A percentile compares a stretch with the other conserved stretches of the same genome.
phyloP scores from a whole-genome alignment of 1,140 invertebrate genomes.

The Centruroides sculpturatus region DNA sequence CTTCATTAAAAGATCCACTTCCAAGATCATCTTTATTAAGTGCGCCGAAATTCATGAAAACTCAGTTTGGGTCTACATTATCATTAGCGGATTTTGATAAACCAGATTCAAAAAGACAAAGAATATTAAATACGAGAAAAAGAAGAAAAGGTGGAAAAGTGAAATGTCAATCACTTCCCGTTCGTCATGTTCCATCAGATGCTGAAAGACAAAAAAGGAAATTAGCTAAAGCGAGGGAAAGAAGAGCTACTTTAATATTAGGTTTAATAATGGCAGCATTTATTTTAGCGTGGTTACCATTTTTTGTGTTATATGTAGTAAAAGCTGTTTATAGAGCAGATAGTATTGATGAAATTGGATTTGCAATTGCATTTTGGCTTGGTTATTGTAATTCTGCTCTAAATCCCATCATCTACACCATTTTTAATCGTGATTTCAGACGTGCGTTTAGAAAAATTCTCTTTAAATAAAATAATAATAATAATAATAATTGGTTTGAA shows the following conservation, averaged over 20 bases:
- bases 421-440: conserved; percentile 97
- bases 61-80: conserved; percentile 16
- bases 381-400: conserved; percentile 98
- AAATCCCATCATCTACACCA: conserved; percentile 97
- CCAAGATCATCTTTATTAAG: conserved; percentile 5
- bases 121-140: conserved; percentile 1
- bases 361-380: conserved; percentile 94
- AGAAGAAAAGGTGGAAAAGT: conserved; percentile 1
- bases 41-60: conserved; percentile 15
- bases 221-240: conserved; percentile 90
- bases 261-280: conserved; percentile 98
- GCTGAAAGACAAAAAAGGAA: conserved; percentile 84
- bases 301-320: conserved; percentile 88
- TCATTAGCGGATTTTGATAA: conserved; percentile 17
- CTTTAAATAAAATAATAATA: conserved; percentile 55
- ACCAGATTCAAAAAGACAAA: conserved; percentile 6
- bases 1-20: neutral
- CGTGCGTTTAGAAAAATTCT: conserved; percentile 87
- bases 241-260: conserved; percentile 88
- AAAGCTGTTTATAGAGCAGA: conserved; percentile 59
- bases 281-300: conserved; percentile 96
- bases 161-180: conserved; percentile 1
- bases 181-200: conserved; percentile 37
- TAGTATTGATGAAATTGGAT: conserved; percentile 49
- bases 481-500: neutral